A percentile compares a stretch with the other conserved stretches of the same genome.
Evolutionary conservation across 2,888 invertebrate species (phyloP).

Genomic region (Philhelius pedissequus): DNA sequence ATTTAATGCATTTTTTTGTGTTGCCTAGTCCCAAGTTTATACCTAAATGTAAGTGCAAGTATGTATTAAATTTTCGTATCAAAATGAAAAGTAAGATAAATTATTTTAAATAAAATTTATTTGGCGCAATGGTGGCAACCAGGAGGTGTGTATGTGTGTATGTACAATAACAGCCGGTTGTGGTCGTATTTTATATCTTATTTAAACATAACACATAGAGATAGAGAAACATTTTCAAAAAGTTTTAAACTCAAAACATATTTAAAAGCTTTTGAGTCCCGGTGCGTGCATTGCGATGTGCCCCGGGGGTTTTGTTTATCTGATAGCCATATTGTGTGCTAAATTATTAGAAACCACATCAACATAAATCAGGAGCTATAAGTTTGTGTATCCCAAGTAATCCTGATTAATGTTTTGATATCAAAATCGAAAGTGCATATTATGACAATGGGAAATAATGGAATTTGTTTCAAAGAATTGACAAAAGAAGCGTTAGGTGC

Average conservation of each 20-base stretch:
- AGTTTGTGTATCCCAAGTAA: slow-evolving; percentile 14
- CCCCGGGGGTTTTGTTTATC: slow-evolving; percentile 47
- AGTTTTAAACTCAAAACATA: slow-evolving; percentile 1
- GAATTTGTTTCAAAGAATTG: background rate
- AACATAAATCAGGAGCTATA: slow-evolving; percentile 53
- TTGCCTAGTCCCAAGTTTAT: background rate
- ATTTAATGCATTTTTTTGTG: slow-evolving; percentile 41
- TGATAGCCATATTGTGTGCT: slow-evolving; percentile 46
- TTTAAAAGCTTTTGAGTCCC: slow-evolving; percentile 17
- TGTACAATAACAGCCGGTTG: background rate
- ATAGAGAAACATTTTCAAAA: background rate
- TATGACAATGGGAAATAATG: background rate
- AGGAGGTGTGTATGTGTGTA: too few relatives aligned
- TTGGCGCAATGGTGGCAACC: slow-evolving; percentile 23
- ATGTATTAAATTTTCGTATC: background rate
- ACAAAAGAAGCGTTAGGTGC: background rate
- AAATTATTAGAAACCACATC: slow-evolving; percentile 60
- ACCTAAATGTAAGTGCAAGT: background rate
- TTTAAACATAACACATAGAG: background rate
- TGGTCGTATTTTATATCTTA: slow-evolving; percentile 40
- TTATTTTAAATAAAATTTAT: slow-evolving; percentile 66
- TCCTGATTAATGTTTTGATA: slow-evolving; percentile 58
- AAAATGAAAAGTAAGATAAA: slow-evolving; percentile 55
- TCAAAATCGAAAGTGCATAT: slow-evolving; percentile 43
- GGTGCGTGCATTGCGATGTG: too few relatives aligned